These are phyloP conservation scores for Drosophila ercepeae DNA, from an alignment of 1,140 invertebrate genomes.

Conservation along the genomic window DNA sequence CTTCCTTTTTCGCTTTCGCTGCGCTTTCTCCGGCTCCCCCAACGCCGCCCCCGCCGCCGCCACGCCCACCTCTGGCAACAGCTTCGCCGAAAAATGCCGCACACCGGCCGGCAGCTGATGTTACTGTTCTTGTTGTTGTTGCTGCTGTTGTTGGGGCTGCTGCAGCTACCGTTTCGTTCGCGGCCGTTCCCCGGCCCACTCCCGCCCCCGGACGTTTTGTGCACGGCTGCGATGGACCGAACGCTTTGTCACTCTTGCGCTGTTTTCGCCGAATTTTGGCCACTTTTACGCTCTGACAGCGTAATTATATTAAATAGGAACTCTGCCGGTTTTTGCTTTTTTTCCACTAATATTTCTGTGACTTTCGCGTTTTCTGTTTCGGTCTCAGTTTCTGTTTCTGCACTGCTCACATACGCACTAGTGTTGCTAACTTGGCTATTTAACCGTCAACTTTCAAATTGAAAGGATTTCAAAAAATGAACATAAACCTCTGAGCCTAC, in stretches of 20 bases:
- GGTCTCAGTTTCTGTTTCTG: slow-evolving; percentile 30
- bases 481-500: too few species aligned
- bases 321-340: slow-evolving; percentile 31
- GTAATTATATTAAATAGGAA: slow-evolving; percentile 56
- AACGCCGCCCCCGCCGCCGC: slow-evolving; percentile 15
- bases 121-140: slow-evolving; percentile 8
- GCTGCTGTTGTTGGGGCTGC: not conserved
- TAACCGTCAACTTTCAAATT: too few species aligned
- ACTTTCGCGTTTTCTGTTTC: slow-evolving; percentile 43
- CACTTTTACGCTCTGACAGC: slow-evolving; percentile 55
- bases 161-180: slow-evolving; percentile 37
- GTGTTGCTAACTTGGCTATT: too few species aligned
- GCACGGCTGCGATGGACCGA: slow-evolving; percentile 62
- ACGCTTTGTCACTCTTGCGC: slow-evolving; percentile 75
- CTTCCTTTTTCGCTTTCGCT: slow-evolving; percentile 14
- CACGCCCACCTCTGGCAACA: slow-evolving; percentile 58
- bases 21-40: slow-evolving; percentile 19
- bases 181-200: slow-evolving; percentile 73
- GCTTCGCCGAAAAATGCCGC: slow-evolving; percentile 34
- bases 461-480: too few species aligned
- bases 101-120: slow-evolving; percentile 50
- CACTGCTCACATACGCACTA: slow-evolving; percentile 9
- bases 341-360: slow-evolving; percentile 22
- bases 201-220: slow-evolving; percentile 48
- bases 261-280: slow-evolving; percentile 81